Evolutionary conservation across 2,888 invertebrate species (phyloP), one percentile per base, ranked within the genome.

Genomic region (Teleogryllus oceanicus): DNA sequence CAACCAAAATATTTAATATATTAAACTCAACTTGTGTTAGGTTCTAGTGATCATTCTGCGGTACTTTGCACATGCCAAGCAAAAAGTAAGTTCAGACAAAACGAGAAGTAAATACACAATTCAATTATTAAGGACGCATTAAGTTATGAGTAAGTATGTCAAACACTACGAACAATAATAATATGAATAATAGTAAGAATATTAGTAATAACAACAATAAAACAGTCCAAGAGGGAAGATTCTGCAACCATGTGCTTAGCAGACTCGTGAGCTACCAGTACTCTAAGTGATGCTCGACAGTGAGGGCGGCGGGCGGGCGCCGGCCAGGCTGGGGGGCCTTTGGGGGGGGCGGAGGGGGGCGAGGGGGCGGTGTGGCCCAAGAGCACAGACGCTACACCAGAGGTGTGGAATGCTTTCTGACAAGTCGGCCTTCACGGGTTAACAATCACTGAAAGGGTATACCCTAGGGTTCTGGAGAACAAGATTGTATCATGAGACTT

Each of bases 11-110:
- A 18, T 62, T 62, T 37, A 8, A 37, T 37, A 8, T 37, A 37
- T 37, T 37, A 37, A 37, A 37, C 37, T 37, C 37, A 37, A 37
- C 37, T 37, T 62, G 62, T 62, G 62, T 62, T 62, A 18, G n/a
- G 62, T 62, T 62, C 62, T 62, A 18, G 13, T 62, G 62, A 62
- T 18, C 37, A 37, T 37, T 37, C 62, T 62, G 62, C n/a, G 62
- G n/a, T 62, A 62, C 62, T 62, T 62, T 62, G 62, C 62, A 62
- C 62, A 62, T 62, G 62, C 62, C 62, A 62, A 62, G 62, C 62
- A 62, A 62, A 16, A 62, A 13, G n/a, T 62, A 62, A 62, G 13
- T n/a, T 18, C 62, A 62, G n/a, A 62, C n/a, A 62, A 62, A 62
- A 13, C n/a, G 13, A 62, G 13, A 18, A 62, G n/a, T 62, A 62